Conservation (phyloP, 1,140 invertebrate genomes). For the Hypothenemus hampei region DNA sequence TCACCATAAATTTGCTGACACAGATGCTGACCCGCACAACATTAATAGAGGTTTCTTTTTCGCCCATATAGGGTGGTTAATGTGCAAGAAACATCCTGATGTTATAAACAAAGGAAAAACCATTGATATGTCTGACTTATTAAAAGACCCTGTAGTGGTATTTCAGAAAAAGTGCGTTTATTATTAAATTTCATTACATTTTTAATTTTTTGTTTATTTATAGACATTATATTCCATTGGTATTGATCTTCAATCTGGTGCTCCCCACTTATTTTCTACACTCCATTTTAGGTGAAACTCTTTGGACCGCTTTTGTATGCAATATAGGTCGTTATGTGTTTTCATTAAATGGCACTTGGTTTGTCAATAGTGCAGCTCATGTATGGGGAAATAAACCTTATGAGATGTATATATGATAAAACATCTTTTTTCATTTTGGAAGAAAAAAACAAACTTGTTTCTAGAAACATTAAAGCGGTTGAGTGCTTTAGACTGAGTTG, state of each 20-base stretch:
- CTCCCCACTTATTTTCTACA: constrained; percentile 69
- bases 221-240: constrained; percentile 68
- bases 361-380: constrained; percentile 75
- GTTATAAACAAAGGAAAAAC: constrained; percentile 72
- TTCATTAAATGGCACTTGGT: constrained; percentile 67
- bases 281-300: constrained; percentile 52
- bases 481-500: constrained; percentile 57
- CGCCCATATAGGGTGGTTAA: constrained; percentile 88
- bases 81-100: constrained; percentile 80
- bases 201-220: background rate
- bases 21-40: constrained; percentile 88
- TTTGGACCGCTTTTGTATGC: constrained; percentile 50
- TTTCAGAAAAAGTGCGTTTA: constrained; percentile 54
- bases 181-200: background rate
- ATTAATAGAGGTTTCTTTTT: constrained; percentile 85
- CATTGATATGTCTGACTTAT: constrained; percentile 77
- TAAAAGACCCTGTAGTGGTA: constrained; percentile 65
- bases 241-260: constrained; percentile 65
- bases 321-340: constrained; percentile 58
- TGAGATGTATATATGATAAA: constrained; percentile 33
- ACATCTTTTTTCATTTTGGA: background rate
- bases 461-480: constrained; percentile 51
- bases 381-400: constrained; percentile 69
- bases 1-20: constrained; percentile 89
- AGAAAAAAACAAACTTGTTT: background rate